Evolutionary conservation across 2,113 vertebrate genomes (phyloP).

Genomic region (Pavo muticus): DNA sequence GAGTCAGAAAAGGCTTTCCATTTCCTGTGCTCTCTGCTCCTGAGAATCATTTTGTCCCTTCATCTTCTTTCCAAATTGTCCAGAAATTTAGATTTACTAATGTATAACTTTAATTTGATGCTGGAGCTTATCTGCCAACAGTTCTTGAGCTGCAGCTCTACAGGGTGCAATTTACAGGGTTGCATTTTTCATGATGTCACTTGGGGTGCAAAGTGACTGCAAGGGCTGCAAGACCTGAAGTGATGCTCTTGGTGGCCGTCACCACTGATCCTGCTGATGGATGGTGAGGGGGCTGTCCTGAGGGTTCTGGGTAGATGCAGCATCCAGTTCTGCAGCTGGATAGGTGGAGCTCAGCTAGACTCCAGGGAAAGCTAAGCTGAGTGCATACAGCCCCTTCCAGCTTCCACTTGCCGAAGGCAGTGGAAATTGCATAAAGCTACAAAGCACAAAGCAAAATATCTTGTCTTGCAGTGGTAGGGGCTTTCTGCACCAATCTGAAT

Average conservation of each 20-base stretch:
- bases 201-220: neutral
- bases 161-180: neutral
- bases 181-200: too few relatives aligned
- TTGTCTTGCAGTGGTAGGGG: neutral
- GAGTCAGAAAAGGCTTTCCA: neutral
- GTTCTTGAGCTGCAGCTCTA: neutral
- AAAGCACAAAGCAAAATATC: neutral
- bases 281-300: neutral
- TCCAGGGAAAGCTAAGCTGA: accelerated
- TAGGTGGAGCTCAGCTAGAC: neutral
- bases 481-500: neutral
- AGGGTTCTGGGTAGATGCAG: accelerated
- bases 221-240: neutral
- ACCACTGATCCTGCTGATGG: neutral
- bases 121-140: neutral
- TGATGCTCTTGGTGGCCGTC: accelerated
- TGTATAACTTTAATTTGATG: neutral
- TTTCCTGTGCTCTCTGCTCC: neutral
- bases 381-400: neutral
- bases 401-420: neutral
- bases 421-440: neutral
- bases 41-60: neutral
- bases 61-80: neutral
- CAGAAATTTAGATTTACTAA: neutral
- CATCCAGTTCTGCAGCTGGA: neutral